A percentile compares a stretch with the other conserved stretches of the same genome.
Evolutionary conservation across 2,797 vertebrate genomes (phyloP).

Genomic region (Phataginus tricuspis): DNA sequence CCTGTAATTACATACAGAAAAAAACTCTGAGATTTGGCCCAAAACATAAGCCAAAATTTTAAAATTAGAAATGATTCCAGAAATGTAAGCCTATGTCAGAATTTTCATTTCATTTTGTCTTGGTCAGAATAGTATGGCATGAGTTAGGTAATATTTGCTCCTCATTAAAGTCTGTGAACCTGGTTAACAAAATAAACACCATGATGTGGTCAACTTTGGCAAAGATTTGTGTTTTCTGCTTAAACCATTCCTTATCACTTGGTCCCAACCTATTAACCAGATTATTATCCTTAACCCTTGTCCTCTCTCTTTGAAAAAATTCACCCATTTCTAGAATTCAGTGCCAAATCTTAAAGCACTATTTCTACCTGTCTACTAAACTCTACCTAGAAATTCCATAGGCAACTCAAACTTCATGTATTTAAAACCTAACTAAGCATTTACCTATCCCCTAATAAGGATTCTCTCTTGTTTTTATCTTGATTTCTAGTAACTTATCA

Average conservation of each 20-base stretch:
- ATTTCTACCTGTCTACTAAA: neutral
- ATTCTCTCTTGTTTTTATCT: neutral
- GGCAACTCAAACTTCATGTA: neutral
- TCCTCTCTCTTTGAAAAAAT: neutral
- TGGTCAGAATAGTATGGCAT: neutral
- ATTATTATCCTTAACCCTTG: neutral
- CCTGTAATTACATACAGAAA: conserved; percentile 8
- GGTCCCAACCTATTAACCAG: fast-evolving
- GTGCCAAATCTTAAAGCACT: neutral
- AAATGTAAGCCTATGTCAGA: neutral
- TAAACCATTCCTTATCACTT: neutral
- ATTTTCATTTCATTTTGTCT: conserved; percentile 17
- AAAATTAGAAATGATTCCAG: conserved; percentile 14
- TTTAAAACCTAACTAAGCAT: neutral
- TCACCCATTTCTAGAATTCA: neutral
- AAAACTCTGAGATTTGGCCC: neutral
- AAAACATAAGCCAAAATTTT: conserved; percentile 27
- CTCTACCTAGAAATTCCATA: neutral
- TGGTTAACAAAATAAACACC: neutral
- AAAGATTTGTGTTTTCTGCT: neutral
- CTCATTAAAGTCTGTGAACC: neutral
- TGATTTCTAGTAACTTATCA: neutral
- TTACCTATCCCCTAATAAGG: neutral
- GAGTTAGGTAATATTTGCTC: neutral
- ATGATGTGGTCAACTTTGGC: neutral